Base-by-base conservation (phyloP, 1,140 invertebrate genomes). In the Samia ricini region DNA sequence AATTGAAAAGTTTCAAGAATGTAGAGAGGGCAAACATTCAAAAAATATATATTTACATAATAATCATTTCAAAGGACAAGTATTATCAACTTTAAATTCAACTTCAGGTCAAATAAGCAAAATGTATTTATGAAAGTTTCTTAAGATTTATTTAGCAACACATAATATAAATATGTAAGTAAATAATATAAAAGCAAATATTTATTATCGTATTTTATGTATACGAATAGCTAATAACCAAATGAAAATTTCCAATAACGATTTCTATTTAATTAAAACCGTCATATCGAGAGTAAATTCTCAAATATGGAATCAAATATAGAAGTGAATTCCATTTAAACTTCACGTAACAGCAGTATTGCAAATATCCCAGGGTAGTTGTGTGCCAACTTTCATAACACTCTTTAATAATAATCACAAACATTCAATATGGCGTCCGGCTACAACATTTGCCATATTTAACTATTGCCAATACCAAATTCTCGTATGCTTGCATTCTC, bases 251-350 rank as follows among this genome's bases (percentile, higher is more conserved):
- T 42, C 4, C 33, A 42, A 15, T 15, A 29, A 29, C 26, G 26
- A 29, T 1, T 0, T 15, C 33, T 4, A 42, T 42, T 5, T 42
- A 42, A 42, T 42, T 42, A 42, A 7, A 42, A 15, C 15, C 10
- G n/a, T n/a, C 4, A 15, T 15, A 15, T 42, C 4, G 33, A 61
- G 42, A 50, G 62, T 48, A 57, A 63, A 67, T 63, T 69, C 52
- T 54, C 52, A 68, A 64, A 65, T 61, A 62, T 56, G 48, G 33
- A 63, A 57, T 66, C 59, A 71, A 74, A 72, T 69, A 75, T 61
- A n/a, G n/a, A n/a, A 66, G 55, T 50, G 71, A 74, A 72, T 76
- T 76, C 72, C 64, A 79, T 71, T 74, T 69, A n/a, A 74, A 74
- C 60, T 69, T 60, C 19, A 64, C 72, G 63, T 52, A 66, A 51